Evolutionary conservation across 2,113 vertebrate genomes (phyloP).

Genomic region (Peromyscus leucopus): DNA sequence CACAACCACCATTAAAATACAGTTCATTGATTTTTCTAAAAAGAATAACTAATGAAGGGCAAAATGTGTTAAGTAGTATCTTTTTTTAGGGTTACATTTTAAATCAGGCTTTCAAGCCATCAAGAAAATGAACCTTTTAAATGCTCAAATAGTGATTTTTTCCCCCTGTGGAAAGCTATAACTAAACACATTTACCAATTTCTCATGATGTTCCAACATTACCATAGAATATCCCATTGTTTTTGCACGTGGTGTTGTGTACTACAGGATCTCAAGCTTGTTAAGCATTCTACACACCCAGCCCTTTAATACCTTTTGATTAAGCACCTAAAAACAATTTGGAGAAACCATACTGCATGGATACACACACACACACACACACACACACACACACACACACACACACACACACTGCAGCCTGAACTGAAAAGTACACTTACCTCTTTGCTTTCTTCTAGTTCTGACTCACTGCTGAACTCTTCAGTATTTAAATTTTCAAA

Average conservation of each 20-base stretch:
- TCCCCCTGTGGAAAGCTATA: neutral
- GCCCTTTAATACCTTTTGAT: neutral
- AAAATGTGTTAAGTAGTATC: conserved; percentile 1
- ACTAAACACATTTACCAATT: conserved; percentile 6
- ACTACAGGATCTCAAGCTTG: neutral
- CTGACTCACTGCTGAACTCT: conserved; percentile 96
- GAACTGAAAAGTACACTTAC: conserved; percentile 86
- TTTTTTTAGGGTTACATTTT: conserved; percentile 18
- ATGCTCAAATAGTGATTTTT: conserved; percentile 38
- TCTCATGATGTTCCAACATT: conserved; percentile 47
- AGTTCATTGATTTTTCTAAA: conserved; percentile 32
- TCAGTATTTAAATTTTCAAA: conserved; percentile 98
- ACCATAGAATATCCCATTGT: neutral
- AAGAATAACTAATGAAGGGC: neutral
- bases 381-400: neutral
- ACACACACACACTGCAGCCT: neutral
- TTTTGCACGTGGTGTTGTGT: neutral
- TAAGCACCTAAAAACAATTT: conserved; percentile 45
- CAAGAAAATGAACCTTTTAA: conserved; percentile 12
- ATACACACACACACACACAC: neutral
- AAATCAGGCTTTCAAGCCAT: conserved; percentile 5
- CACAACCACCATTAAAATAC: neutral
- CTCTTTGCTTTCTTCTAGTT: conserved; percentile 92
- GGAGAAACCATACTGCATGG: neutral
- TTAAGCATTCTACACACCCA: neutral